Conservation (phyloP, 2,113 vertebrate species). For the Proteles cristata region DNA sequence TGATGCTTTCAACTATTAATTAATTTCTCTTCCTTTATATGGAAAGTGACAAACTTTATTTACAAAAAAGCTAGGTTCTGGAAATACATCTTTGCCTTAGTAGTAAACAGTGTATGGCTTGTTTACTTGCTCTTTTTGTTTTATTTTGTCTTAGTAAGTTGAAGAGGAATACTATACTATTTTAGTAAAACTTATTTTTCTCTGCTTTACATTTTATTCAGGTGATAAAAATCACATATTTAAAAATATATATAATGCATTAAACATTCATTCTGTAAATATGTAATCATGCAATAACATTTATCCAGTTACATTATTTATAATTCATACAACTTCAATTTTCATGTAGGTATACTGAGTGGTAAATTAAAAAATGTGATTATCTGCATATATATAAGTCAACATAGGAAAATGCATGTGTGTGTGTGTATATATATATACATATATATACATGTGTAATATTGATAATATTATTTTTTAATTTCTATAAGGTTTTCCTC, state of each 20-base stretch:
- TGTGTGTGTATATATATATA: neutral
- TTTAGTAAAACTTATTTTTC: neutral
- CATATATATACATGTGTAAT: neutral
- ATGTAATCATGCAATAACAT: neutral
- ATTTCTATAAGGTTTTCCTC: neutral
- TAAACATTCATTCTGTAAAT: neutral
- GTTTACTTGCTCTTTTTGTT: neutral
- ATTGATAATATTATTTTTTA: slow-evolving; percentile 5
- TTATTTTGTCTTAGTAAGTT: neutral
- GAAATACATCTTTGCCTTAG: neutral
- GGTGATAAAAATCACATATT: neutral
- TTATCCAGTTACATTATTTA: neutral
- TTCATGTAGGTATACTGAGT: neutral
- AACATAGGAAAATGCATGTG: neutral
- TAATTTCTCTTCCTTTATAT: neutral
- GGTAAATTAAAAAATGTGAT: neutral
- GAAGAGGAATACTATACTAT: neutral
- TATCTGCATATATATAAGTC: neutral
- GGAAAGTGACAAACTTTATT: neutral
- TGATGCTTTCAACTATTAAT: neutral
- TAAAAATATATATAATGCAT: neutral
- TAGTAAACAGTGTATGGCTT: neutral
- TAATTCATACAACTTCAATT: neutral
- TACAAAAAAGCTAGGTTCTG: neutral
- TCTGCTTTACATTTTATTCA: neutral